Evolutionary conservation across 1,140 invertebrate genomes (phyloP), one percentile per base, ranked within the genome.

Genomic region (Zaprionus capensis): DNA sequence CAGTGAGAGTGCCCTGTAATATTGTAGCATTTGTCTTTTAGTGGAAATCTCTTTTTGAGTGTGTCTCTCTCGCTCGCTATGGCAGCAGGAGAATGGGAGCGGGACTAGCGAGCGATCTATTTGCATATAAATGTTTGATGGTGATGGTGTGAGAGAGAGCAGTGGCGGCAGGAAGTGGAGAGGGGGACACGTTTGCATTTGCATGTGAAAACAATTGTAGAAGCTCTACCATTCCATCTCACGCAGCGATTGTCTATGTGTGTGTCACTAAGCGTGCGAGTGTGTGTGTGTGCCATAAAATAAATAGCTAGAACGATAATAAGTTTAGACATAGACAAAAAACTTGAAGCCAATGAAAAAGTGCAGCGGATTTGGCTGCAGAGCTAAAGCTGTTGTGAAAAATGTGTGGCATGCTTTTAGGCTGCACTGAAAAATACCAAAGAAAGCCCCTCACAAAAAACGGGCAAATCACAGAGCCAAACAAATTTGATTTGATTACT

Each of bases 1-100:
- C 56, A 38, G 56, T 58, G 71, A 17, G 64, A 65, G 64, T 61
- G 55, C 66, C 71, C 82, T 63, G 84, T 87, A 81, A 87, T 87
- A 87, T 87, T 87, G 84, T 87, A 87, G 85, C 84, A 87, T 87
- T 87, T 87, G 84, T 87, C 84, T 87, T 86, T 87, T 87, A 87
- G 84, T 87, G 81, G 81, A 87, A 87, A 87, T 87, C 84, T 87
- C 84, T 87, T 87, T 87, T 87, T 87, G 84, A 87, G 84, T 88
- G 84, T 81, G 78, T 87, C 85, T 72, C 69, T 83, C 80, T 70
- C 62, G 68, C 80, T 71, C 58, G 76, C 79, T 31, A 15, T 34
- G 66, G 61, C 24, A 74, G 34, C 51, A 31, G n/a, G 5, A 22
- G 38, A 5, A 41, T n/a, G 38, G 24, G n/a, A 46, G 36, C 59